Conservation (phyloP, 2,888 invertebrate species). For the Apamea anceps region DNA sequence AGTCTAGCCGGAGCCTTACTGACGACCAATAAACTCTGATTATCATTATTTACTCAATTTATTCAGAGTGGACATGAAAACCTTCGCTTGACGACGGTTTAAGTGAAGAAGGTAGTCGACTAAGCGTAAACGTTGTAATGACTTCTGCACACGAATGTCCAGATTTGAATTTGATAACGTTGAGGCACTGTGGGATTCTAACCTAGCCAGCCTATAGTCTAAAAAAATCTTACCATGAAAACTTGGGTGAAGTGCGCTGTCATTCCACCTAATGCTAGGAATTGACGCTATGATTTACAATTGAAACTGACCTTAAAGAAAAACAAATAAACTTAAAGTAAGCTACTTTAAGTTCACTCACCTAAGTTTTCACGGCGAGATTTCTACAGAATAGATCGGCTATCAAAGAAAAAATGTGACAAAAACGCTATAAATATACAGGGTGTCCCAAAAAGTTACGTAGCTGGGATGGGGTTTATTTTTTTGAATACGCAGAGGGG, state of each 20-base stretch:
- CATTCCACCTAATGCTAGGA: too few relatives aligned
- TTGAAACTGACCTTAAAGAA: too few relatives aligned
- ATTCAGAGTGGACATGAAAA: constrained; percentile 2
- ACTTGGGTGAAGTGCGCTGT: too few relatives aligned
- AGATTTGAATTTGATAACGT: constrained; percentile 14
- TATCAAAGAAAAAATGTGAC: neutral
- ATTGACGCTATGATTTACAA: too few relatives aligned
- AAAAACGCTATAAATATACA: neutral
- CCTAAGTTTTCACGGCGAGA: too few relatives aligned
- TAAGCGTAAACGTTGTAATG: constrained; percentile 3
- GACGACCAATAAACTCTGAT: constrained; percentile 49
- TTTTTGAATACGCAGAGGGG: too few relatives aligned
- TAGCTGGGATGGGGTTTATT: too few relatives aligned
- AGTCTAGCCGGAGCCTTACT: constrained; percentile 53
- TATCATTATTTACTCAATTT: constrained; percentile 25
- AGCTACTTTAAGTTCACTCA: too few relatives aligned
- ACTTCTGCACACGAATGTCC: constrained; percentile 20
- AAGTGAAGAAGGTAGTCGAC: neutral
- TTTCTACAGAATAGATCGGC: too few relatives aligned
- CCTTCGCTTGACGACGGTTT: neutral
- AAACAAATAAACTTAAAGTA: too few relatives aligned
- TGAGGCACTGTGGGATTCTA: neutral
- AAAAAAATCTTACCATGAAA: too few relatives aligned
- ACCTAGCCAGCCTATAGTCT: neutral
- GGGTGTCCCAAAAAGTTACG: too few relatives aligned